Evolutionary conservation across 2,888 invertebrate species (phyloP).

Genomic region (Himalopsyche kuldschensis): DNA sequence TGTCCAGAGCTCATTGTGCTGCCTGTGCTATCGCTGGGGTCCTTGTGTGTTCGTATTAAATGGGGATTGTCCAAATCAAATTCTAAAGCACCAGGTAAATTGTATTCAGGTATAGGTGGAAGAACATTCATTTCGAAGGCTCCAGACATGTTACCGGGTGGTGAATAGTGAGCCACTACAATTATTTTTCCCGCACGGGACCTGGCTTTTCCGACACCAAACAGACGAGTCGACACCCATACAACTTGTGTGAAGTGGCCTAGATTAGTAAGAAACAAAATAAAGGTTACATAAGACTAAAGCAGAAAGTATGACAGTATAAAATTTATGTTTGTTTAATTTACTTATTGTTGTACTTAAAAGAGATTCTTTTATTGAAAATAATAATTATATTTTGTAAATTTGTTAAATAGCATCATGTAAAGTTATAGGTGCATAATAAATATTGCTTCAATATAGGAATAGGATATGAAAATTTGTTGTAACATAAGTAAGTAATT

Average conservation of each 20-base stretch:
- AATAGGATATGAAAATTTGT: not conserved
- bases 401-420: too few species aligned
- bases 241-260: slow-evolving; percentile 88
- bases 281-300: not conserved
- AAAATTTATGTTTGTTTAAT: too few species aligned
- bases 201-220: slow-evolving; percentile 81
- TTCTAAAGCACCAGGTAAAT: slow-evolving; percentile 48
- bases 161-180: slow-evolving; percentile 83
- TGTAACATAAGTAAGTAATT: too few species aligned
- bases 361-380: not conserved
- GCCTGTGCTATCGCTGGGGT: slow-evolving; percentile 21
- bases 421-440: not conserved
- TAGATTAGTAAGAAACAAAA: slow-evolving; percentile 46
- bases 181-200: slow-evolving; percentile 77
- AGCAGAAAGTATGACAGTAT: not conserved
- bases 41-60: slow-evolving; percentile 8
- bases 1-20: slow-evolving; percentile 20
- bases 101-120: slow-evolving; percentile 68
- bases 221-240: slow-evolving; percentile 74
- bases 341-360: too few species aligned
- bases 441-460: not conserved
- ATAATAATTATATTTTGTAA: too few species aligned
- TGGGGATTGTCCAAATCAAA: slow-evolving; percentile 21
- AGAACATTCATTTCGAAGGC: slow-evolving; percentile 77
- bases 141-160: slow-evolving; percentile 77